phyloP scores from a whole-genome alignment of 2,113 vertebrate species.

The Pardalotus punctatus region DNA sequence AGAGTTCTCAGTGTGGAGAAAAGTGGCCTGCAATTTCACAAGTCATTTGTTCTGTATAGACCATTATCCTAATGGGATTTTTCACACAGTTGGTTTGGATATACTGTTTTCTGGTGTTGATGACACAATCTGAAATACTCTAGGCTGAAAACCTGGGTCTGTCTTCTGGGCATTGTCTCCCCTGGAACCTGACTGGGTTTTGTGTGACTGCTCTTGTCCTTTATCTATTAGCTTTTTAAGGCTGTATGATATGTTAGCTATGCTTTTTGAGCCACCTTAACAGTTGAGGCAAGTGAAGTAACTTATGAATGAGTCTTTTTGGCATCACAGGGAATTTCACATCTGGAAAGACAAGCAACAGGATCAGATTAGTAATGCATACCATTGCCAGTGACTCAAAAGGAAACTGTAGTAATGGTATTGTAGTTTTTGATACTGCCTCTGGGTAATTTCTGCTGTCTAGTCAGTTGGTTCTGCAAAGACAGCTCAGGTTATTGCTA shows the following conservation, averaged over 20 bases:
- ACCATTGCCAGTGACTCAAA: constrained; percentile 16
- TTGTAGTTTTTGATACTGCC: neutral
- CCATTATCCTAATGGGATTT: neutral
- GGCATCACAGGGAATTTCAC: neutral
- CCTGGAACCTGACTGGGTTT: neutral
- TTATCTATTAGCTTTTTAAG: neutral
- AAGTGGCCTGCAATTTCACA: neutral
- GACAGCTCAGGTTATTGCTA: neutral
- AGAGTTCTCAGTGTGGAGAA: neutral
- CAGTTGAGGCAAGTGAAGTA: neutral
- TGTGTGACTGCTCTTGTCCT: neutral
- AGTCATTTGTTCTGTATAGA: neutral
- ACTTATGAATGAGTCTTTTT: neutral
- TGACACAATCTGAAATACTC: neutral
- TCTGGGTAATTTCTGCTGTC: neutral
- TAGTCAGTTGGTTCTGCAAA: neutral
- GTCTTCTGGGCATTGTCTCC: neutral
- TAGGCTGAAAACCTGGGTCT: neutral
- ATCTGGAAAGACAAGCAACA: constrained; percentile 13
- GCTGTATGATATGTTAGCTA: neutral
- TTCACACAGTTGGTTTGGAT: neutral
- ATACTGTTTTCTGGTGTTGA: neutral
- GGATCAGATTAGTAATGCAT: neutral
- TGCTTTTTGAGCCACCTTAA: neutral
- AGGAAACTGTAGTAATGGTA: neutral